A percentile compares a stretch with the other conserved stretches of the same genome.
phyloP scores from a whole-genome alignment of 2,888 invertebrate genomes.

The Pardosa pseudoannulata region DNA sequence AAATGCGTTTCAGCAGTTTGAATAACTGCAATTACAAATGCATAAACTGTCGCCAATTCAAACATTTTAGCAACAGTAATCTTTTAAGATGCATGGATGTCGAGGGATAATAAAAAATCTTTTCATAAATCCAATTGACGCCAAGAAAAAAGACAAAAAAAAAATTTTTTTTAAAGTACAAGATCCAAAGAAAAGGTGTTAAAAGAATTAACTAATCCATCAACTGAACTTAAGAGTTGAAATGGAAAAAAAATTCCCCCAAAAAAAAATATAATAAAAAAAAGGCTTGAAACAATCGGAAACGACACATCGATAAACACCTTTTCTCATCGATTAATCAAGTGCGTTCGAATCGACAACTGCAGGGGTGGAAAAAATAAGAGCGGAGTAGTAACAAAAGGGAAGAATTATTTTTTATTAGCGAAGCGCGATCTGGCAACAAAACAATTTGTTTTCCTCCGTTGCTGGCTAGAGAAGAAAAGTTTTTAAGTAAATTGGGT shows the following conservation, averaged over 20 bases:
- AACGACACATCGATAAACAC: slow-evolving; percentile 70
- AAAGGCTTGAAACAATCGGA: slow-evolving; percentile 47
- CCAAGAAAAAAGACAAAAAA: slow-evolving; percentile 4
- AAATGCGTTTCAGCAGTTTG: too few relatives aligned
- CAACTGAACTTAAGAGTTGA: slow-evolving; percentile 20
- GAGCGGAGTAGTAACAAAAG: slow-evolving; percentile 15
- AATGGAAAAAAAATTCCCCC: background rate
- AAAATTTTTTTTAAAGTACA: slow-evolving; percentile 24
- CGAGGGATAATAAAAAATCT: background rate
- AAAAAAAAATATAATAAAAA: background rate
- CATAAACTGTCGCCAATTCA: background rate
- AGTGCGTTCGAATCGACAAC: slow-evolving; percentile 43
- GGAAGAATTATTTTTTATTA: slow-evolving; percentile 71
- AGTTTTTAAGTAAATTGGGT: slow-evolving; percentile 72
- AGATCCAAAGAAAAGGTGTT: slow-evolving; percentile 42
- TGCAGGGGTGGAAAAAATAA: slow-evolving; percentile 26
- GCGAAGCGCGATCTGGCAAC: slow-evolving; percentile 63
- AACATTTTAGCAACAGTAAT: background rate
- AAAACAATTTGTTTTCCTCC: slow-evolving; percentile 69
- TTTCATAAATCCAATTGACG: slow-evolving; percentile 17
- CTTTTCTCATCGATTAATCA: slow-evolving; percentile 71
- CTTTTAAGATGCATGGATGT: slow-evolving; percentile 1
- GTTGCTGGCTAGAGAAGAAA: slow-evolving; percentile 38
- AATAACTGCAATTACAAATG: background rate
- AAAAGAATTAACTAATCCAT: slow-evolving; percentile 72